Percentiles rank a stretch among this genome's conserved stretches.
Conservation (phyloP, 2,797 vertebrate genomes). For the Peromyscus nudipes region DNA sequence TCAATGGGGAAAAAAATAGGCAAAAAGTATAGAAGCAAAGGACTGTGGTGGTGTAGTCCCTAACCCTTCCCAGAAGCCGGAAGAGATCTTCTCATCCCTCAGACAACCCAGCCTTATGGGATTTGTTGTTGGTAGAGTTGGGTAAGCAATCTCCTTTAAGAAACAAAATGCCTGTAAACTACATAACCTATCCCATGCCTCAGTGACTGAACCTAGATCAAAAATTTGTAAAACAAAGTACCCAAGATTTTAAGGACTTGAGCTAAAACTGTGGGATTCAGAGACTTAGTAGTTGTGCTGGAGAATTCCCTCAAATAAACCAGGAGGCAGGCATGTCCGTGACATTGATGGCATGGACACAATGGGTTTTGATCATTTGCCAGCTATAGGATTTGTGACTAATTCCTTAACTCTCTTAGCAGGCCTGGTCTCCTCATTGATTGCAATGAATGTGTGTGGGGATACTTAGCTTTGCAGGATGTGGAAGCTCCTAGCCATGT, state of each 20-base stretch:
- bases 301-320: slow-evolving; percentile 32
- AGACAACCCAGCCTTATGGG: not conserved
- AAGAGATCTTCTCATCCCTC: not conserved
- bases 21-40: not conserved
- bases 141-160: not conserved
- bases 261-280: not conserved
- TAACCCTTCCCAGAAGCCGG: not conserved
- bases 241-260: slow-evolving; percentile 28
- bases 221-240: slow-evolving; percentile 21
- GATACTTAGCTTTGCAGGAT: slow-evolving; percentile 29
- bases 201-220: slow-evolving; percentile 15
- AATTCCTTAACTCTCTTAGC: slow-evolving; percentile 50
- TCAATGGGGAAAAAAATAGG: not conserved
- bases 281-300: not conserved
- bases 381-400: not conserved
- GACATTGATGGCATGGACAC: not conserved
- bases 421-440: not conserved
- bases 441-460: slow-evolving; percentile 7
- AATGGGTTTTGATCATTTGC: slow-evolving; percentile 27
- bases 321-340: not conserved
- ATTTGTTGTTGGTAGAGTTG: slow-evolving; percentile 5
- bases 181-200: not conserved
- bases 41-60: too few relatives aligned
- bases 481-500: slow-evolving; percentile 35
- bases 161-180: not conserved